phyloP scores from a whole-genome alignment of 1,140 invertebrate genomes.

The Drosophila micromelanica region DNA sequence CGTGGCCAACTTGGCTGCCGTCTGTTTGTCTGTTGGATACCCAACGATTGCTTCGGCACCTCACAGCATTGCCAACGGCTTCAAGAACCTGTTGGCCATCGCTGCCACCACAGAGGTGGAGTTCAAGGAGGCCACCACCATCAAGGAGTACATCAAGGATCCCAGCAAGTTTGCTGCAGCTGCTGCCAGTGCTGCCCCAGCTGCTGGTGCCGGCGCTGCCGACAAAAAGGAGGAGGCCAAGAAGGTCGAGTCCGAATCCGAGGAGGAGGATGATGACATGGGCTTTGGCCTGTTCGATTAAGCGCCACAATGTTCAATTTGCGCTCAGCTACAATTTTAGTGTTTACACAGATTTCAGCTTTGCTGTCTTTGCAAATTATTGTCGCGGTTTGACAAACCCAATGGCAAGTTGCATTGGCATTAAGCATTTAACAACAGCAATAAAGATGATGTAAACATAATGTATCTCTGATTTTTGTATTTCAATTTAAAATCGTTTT shows the following conservation, averaged over 20 bases:
- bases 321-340: constrained; percentile 35
- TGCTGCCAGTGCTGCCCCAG: constrained; percentile 87
- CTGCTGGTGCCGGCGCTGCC: constrained; percentile 86
- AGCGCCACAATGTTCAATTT: constrained; percentile 57
- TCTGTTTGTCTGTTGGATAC: constrained; percentile 97
- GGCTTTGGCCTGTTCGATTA: constrained; percentile 98
- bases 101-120: constrained; percentile 97
- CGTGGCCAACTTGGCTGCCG: constrained; percentile 96
- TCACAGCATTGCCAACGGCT: constrained; percentile 98
- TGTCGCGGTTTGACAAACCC: constrained; percentile 83
- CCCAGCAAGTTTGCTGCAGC: constrained; percentile 95
- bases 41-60: constrained; percentile 98
- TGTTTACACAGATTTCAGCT: constrained; percentile 44
- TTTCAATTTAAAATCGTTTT: too few relatives aligned
- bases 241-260: constrained; percentile 92
- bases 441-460: constrained; percentile 61
- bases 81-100: constrained; percentile 98
- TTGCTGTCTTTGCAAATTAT: constrained; percentile 65
- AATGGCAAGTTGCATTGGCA: constrained; percentile 74
- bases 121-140: constrained; percentile 96
- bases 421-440: constrained; percentile 22
- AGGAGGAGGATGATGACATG: constrained; percentile 98
- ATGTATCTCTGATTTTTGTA: background rate
- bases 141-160: constrained; percentile 97
- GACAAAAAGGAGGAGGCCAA: constrained; percentile 90